Conservation (phyloP, 2,113 vertebrate genomes). For the Shinisaurus crocodilurus region DNA sequence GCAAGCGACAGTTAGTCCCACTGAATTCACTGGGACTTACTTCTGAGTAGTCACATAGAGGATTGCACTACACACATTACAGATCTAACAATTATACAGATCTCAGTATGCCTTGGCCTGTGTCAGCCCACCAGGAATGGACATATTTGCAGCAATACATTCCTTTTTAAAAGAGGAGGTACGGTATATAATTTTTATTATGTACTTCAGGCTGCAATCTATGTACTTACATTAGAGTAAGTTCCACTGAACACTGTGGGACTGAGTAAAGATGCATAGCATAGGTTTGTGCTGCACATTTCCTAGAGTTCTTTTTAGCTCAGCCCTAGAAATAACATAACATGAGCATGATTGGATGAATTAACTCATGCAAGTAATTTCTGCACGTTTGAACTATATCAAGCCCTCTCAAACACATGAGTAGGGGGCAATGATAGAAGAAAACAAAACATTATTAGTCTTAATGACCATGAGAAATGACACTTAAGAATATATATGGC, state of each 20-base stretch:
- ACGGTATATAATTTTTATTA: not conserved
- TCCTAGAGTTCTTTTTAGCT: not conserved
- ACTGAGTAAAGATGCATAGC: not conserved
- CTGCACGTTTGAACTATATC: not conserved
- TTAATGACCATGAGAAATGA: constrained; percentile 62
- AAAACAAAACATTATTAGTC: constrained; percentile 67
- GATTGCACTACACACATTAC: not conserved
- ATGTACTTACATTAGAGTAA: not conserved
- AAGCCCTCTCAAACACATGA: not conserved
- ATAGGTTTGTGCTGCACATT: not conserved
- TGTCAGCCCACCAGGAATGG: too few relatives aligned
- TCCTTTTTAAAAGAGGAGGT: not conserved
- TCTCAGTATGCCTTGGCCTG: not conserved
- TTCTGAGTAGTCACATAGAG: not conserved
- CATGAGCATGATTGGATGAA: not conserved
- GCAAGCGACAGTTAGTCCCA: not conserved
- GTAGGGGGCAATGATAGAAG: constrained; percentile 26
- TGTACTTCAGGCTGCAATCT: not conserved
- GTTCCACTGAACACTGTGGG: not conserved
- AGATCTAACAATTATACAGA: not conserved
- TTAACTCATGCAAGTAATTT: constrained; percentile 20
- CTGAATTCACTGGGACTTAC: not conserved
- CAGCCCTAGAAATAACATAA: not conserved
- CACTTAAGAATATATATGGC: constrained; percentile 65
- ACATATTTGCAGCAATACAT: not conserved